Percentiles rank a stretch among this genome's conserved stretches.
Evolutionary conservation across 2,888 invertebrate genomes (phyloP).

Genomic region (Drosophila demipolita): DNA sequence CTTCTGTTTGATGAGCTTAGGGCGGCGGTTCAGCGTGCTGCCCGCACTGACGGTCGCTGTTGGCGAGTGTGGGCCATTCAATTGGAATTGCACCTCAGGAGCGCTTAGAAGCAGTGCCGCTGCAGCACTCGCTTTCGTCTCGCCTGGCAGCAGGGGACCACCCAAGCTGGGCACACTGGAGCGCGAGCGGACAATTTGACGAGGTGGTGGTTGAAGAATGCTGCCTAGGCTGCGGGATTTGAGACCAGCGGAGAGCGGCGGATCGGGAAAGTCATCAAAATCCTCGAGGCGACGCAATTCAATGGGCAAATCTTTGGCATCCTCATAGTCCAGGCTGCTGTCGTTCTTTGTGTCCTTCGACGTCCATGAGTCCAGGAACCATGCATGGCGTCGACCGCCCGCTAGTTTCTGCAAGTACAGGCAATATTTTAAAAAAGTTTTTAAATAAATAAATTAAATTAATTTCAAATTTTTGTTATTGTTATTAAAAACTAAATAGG

Average conservation of each 20-base stretch:
- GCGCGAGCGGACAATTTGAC: constrained; percentile 90
- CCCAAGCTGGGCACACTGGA: constrained; percentile 91
- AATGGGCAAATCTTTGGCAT: constrained; percentile 92
- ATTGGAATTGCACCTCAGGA: constrained; percentile 54
- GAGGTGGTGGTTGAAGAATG: constrained; percentile 91
- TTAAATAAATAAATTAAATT: not conserved
- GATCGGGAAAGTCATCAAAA: constrained; percentile 87
- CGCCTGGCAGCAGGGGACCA: constrained; percentile 72
- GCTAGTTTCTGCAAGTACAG: constrained; percentile 89
- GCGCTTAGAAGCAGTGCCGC: constrained; percentile 46
- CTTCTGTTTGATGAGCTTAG: constrained; percentile 94
- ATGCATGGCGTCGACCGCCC: constrained; percentile 89
- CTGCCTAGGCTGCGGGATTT: constrained; percentile 94
- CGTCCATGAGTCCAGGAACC: constrained; percentile 94
- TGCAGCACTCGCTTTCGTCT: constrained; percentile 53
- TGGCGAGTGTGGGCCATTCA: constrained; percentile 71
- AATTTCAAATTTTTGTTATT: too few relatives aligned
- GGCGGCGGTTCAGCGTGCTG: constrained; percentile 84
- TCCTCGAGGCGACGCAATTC: constrained; percentile 93
- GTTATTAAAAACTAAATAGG: too few relatives aligned
- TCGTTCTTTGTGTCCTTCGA: constrained; percentile 86
- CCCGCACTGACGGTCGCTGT: constrained; percentile 58
- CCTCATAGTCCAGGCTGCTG: constrained; percentile 87
- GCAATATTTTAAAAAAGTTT: not conserved
- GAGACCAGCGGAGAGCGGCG: constrained; percentile 87